These are phyloP conservation scores for Leuctra nigra DNA, from an alignment of 2,888 invertebrate genomes.

Conservation along the genomic window DNA sequence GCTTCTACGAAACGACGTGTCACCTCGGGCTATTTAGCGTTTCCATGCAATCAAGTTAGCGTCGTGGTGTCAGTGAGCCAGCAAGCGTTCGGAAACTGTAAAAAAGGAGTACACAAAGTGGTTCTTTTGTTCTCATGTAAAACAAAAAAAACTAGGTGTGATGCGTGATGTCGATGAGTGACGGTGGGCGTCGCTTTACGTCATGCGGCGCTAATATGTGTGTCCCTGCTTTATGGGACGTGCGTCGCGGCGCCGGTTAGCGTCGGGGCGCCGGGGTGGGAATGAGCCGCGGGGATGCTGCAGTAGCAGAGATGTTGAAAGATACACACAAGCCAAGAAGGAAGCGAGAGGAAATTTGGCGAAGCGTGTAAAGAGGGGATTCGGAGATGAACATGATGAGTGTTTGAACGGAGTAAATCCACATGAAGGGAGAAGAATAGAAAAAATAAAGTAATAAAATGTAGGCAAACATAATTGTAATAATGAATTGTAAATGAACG, in stretches of 20 bases:
- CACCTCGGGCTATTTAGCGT: neutral
- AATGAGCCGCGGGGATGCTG: neutral
- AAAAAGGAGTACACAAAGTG: neutral
- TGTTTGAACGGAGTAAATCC: neutral
- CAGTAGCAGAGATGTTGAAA: neutral
- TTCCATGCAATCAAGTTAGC: neutral
- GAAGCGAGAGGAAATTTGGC: neutral
- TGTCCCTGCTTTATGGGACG: neutral
- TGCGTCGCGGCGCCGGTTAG: neutral
- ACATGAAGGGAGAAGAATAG: neutral
- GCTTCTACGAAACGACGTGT: neutral
- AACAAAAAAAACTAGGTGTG: neutral
- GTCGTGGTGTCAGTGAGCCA: neutral
- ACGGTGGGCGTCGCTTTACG: neutral
- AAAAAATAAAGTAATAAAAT: neutral
- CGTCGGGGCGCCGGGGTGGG: neutral
- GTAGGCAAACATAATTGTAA: neutral
- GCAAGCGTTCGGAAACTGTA: neutral
- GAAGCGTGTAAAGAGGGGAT: neutral
- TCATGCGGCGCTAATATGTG: neutral
- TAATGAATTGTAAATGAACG: neutral
- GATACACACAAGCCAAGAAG: neutral
- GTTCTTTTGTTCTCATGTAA: neutral
- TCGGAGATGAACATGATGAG: neutral
- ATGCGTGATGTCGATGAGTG: neutral